Evolutionary conservation across 1,140 invertebrate genomes (phyloP).

Genomic region (Anagrus nilaparvatae): DNA sequence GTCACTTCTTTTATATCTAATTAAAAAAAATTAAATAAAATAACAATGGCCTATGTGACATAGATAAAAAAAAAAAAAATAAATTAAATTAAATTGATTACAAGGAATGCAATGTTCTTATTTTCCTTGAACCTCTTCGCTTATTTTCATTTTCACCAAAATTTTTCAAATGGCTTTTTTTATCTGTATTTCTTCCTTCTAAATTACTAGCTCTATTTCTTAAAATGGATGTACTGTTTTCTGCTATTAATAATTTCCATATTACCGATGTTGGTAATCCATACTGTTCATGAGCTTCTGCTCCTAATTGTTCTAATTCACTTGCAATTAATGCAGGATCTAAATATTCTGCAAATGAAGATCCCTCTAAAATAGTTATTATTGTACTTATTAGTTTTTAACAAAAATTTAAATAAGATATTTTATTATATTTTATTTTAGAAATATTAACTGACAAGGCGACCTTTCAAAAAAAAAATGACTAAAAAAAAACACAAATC

Average conservation of each 20-base stretch:
- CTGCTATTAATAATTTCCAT: constrained; percentile 48
- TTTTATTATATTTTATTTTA: neutral
- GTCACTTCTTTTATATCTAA: constrained; percentile 22
- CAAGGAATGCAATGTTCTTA: constrained; percentile 21
- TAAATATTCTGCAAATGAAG: constrained; percentile 35
- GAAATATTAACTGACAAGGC: neutral
- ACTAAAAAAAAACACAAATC: too few relatives aligned
- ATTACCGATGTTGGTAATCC: constrained; percentile 51
- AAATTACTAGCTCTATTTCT: constrained; percentile 19
- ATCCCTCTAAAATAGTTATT: constrained; percentile 25
- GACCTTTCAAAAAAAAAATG: too few relatives aligned
- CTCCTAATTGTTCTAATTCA: constrained; percentile 42
- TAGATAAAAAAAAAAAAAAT: too few relatives aligned
- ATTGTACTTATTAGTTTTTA: neutral
- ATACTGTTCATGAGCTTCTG: constrained; percentile 48
- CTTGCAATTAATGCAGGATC: constrained; percentile 42
- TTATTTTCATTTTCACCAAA: constrained; percentile 16
- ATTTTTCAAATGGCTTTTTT: constrained; percentile 12
- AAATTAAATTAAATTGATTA: too few relatives aligned
- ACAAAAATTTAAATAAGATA: too few relatives aligned
- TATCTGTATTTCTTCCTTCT: constrained; percentile 22
- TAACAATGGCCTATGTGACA: too few relatives aligned
- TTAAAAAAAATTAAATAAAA: constrained; percentile 7
- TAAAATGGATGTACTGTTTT: constrained; percentile 38
- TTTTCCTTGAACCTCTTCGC: constrained; percentile 20